These are phyloP conservation scores for Liasis olivaceus DNA, from an alignment of 2,797 vertebrate genomes.

Conservation along the genomic window DNA sequence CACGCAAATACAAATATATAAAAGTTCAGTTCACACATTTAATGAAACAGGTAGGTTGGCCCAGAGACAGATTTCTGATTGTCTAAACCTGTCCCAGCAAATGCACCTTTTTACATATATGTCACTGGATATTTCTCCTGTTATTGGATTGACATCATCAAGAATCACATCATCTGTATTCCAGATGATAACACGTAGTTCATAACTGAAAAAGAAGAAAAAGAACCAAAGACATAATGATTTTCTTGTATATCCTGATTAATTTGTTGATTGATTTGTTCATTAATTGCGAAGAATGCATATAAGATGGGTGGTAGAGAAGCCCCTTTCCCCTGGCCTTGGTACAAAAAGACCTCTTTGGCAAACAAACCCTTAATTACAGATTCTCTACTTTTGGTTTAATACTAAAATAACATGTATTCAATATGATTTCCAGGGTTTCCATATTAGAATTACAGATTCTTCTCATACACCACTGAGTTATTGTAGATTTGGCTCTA, in stretches of 20 bases:
- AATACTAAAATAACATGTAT: neutral
- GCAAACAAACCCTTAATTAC: no score
- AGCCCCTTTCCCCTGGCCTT: neutral
- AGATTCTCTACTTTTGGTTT: neutral
- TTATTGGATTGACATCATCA: slow-evolving; percentile 91
- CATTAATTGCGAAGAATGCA: neutral
- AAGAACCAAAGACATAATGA: neutral
- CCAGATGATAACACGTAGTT: slow-evolving; percentile 93
- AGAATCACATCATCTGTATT: slow-evolving; percentile 91
- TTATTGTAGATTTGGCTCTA: neutral
- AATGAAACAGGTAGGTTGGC: neutral
- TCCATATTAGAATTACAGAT: neutral
- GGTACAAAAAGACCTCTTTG: neutral
- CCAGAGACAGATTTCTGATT: neutral
- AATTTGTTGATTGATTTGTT: neutral
- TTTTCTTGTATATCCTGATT: neutral
- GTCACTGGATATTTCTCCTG: slow-evolving; percentile 87
- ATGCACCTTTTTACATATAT: slow-evolving; percentile 92
- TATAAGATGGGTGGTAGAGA: neutral
- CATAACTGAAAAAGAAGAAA: slow-evolving; percentile 76
- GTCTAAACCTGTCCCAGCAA: neutral
- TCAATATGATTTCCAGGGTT: neutral
- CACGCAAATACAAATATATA: neutral
- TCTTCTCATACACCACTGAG: neutral
- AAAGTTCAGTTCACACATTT: neutral